Evolutionary conservation across 2,888 invertebrate genomes (phyloP).

Genomic region (Frankliniella fusca): DNA sequence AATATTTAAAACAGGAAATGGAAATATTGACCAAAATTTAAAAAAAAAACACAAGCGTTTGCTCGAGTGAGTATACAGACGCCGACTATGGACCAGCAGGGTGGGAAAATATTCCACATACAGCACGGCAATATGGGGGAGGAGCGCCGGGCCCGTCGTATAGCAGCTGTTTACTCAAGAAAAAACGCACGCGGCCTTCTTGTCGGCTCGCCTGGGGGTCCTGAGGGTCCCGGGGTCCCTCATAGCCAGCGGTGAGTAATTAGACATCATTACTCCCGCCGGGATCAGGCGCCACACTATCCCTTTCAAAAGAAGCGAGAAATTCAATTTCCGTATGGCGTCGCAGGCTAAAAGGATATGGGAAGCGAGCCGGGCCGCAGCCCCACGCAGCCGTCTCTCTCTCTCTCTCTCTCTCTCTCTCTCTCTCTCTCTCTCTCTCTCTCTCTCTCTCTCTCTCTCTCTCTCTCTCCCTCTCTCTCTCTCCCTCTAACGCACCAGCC

Average conservation of each 20-base stretch:
- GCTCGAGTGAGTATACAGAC: too few species aligned
- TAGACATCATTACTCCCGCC: background rate
- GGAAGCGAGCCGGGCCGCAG: background rate
- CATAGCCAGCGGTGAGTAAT: slow-evolving; percentile 8
- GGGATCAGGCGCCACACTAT: background rate
- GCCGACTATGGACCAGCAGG: too few species aligned
- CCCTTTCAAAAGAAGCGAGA: background rate
- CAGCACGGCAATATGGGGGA: too few species aligned
- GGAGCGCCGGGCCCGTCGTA: background rate
- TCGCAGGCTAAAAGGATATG: background rate
- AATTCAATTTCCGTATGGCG: slow-evolving; percentile 19
- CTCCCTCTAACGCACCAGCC: too few species aligned
- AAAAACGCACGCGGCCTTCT: background rate
- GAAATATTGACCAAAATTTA: too few species aligned
- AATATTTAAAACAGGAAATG: too few species aligned
- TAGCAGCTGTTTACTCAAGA: slow-evolving; percentile 3
- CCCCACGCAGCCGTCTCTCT: background rate
- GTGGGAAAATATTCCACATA: too few species aligned
- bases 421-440: too few species aligned
- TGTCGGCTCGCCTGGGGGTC: background rate
- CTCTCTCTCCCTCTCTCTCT: too few species aligned
- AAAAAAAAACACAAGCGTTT: too few species aligned
- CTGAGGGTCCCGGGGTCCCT: background rate
- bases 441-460: background rate
- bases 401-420: background rate